Conservation (phyloP, 2,888 invertebrate species). For the Carcina quercana region DNA sequence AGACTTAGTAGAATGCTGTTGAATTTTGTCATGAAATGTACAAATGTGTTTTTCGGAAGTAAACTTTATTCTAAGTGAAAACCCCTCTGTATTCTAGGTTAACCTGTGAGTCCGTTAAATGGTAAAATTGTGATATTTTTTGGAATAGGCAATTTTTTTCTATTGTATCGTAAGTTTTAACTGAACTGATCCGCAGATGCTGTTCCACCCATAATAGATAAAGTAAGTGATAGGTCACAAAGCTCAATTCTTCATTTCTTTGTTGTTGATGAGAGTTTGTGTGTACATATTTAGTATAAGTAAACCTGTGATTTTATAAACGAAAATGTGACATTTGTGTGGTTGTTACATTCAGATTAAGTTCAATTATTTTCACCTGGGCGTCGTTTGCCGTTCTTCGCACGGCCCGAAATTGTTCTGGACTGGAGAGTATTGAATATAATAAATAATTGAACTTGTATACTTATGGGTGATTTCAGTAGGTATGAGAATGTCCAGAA, state of each 20-base stretch:
- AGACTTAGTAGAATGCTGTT: constrained; percentile 71
- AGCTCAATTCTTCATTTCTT: constrained; percentile 62
- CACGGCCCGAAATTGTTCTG: constrained; percentile 28
- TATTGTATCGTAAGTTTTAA: too few relatives aligned
- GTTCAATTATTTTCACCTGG: constrained; percentile 24
- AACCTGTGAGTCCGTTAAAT: constrained; percentile 55
- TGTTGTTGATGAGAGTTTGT: constrained; percentile 62
- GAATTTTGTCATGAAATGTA: constrained; percentile 73
- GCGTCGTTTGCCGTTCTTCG: constrained; percentile 26
- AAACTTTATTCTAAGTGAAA: constrained; percentile 68
- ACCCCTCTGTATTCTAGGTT: constrained; percentile 67
- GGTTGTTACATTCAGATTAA: constrained; percentile 43
- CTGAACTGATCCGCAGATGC: too few relatives aligned
- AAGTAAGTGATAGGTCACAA: constrained; percentile 53
- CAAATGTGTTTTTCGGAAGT: constrained; percentile 71
- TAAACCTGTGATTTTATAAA: constrained; percentile 62
- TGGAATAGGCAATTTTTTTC: constrained; percentile 22
- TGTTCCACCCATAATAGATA: too few relatives aligned
- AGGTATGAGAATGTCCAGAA: constrained; percentile 23
- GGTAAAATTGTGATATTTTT: constrained; percentile 72
- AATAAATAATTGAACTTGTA: constrained; percentile 1
- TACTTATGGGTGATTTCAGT: not conserved
- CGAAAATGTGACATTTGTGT: constrained; percentile 49
- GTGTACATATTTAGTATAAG: constrained; percentile 71
- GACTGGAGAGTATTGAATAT: constrained; percentile 17